These are phyloP conservation scores for Synaphobranchus kaupii DNA, from an alignment of 2,797 vertebrate genomes.

Conservation along the genomic window DNA sequence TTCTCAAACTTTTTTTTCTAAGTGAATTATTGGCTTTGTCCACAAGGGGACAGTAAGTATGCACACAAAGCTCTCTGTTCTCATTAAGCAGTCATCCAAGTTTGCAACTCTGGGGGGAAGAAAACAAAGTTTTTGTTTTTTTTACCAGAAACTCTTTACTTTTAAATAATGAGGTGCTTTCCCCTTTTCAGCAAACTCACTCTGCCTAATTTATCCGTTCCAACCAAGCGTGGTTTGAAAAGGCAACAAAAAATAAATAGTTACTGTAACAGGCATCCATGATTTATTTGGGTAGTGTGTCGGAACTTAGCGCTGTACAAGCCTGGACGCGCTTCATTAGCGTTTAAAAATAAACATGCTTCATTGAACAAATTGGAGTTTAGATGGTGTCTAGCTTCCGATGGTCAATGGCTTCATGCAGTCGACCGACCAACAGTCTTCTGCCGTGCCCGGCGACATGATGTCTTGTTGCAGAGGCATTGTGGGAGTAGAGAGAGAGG, in stretches of 20 bases:
- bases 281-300: slow-evolving; percentile 34
- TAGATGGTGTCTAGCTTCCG: slow-evolving; percentile 41
- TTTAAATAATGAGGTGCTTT: slow-evolving; percentile 48
- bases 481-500: background rate
- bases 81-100: background rate
- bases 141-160: slow-evolving; percentile 23
- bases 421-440: slow-evolving; percentile 39
- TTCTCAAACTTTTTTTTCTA: background rate
- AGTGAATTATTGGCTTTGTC: slow-evolving; percentile 19
- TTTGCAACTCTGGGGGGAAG: background rate
- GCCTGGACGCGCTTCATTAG: slow-evolving; percentile 38
- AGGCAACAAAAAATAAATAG: slow-evolving; percentile 26
- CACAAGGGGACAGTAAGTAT: slow-evolving; percentile 60
- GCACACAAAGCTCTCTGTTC: slow-evolving; percentile 9
- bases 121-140: background rate
- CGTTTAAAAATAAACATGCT: slow-evolving; percentile 47
- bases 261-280: slow-evolving; percentile 36
- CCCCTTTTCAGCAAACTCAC: slow-evolving; percentile 41
- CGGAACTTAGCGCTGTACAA: background rate
- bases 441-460: slow-evolving; percentile 32
- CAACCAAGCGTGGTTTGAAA: slow-evolving; percentile 11
- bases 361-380: slow-evolving; percentile 41
- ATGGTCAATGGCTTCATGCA: slow-evolving; percentile 44
- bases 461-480: slow-evolving; percentile 31
- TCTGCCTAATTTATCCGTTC: slow-evolving; percentile 34